Conservation (phyloP, 2,113 vertebrate species). For the Bucco capensis region DNA sequence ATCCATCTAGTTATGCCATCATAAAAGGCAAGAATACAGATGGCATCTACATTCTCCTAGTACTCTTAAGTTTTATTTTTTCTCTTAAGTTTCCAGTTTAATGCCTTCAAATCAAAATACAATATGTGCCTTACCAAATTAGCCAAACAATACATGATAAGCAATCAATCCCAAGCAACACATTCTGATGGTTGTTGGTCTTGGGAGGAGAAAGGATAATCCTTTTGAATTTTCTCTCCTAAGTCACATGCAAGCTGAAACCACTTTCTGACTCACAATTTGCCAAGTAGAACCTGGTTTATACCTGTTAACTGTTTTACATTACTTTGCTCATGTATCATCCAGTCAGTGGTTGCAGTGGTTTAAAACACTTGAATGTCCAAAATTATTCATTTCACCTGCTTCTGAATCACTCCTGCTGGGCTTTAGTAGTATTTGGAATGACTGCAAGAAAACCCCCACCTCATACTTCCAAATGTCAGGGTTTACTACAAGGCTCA, state of each 20-base stretch:
- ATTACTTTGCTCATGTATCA: constrained; percentile 14
- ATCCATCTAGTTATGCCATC: no score
- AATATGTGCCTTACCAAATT: background rate
- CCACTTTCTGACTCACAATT: background rate
- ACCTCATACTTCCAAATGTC: background rate
- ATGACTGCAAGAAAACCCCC: background rate
- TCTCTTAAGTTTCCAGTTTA: background rate
- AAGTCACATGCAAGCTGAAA: background rate
- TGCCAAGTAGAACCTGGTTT: constrained; percentile 4
- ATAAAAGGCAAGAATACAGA: no score
- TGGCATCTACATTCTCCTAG: background rate
- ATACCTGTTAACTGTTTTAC: constrained; percentile 45
- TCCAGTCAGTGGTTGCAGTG: background rate
- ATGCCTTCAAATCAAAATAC: background rate
- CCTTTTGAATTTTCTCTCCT: constrained; percentile 11
- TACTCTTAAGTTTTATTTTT: background rate
- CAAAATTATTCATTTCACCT: constrained; percentile 18
- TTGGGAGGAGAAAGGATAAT: background rate
- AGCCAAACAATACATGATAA: background rate
- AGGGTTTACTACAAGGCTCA: background rate
- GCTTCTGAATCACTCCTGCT: constrained; percentile 13
- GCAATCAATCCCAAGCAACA: background rate
- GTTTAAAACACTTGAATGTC: background rate
- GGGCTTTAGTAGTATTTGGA: background rate
- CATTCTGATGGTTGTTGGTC: background rate